phyloP scores from a whole-genome alignment of 37 sponge, comb jelly and placozoan species.

The Chondrilla cf. caribensis region DNA sequence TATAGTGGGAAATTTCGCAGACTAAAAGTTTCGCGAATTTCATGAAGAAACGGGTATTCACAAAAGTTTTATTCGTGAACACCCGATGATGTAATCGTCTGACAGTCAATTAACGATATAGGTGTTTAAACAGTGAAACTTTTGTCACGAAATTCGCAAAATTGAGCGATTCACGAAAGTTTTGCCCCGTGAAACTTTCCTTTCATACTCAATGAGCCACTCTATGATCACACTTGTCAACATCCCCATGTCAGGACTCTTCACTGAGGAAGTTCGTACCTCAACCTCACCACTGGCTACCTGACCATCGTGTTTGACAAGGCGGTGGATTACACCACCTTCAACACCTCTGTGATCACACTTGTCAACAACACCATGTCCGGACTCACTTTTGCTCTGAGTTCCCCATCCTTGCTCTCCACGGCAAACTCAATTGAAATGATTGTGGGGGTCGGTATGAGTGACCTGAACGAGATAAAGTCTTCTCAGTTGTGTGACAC shows the following conservation, averaged over 20 bases:
- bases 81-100: too few relatives aligned
- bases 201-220: too few relatives aligned
- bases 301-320: conserved; percentile 70
- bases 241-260: conserved; percentile 73
- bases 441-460: conserved; percentile 5
- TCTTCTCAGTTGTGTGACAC: conserved; percentile 38
- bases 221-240: too few relatives aligned
- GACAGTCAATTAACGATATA: too few relatives aligned
- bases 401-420: background rate
- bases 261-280: conserved; percentile 55
- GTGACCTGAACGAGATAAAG: conserved; percentile 66
- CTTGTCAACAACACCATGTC: conserved; percentile 8
- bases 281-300: conserved; percentile 58
- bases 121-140: too few relatives aligned
- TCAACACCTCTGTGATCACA: conserved; percentile 38
- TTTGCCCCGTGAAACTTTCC: too few relatives aligned
- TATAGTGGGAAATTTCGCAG: too few relatives aligned
- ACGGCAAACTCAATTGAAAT: conserved; percentile 22
- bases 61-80: too few relatives aligned
- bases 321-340: conserved; percentile 42
- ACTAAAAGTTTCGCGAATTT: too few relatives aligned
- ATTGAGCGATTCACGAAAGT: too few relatives aligned
- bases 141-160: too few relatives aligned
- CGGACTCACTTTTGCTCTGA: background rate
- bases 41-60: too few relatives aligned